Evolutionary conservation across 2,113 vertebrate genomes (phyloP).

Genomic region (Forbesichthys agassizii): DNA sequence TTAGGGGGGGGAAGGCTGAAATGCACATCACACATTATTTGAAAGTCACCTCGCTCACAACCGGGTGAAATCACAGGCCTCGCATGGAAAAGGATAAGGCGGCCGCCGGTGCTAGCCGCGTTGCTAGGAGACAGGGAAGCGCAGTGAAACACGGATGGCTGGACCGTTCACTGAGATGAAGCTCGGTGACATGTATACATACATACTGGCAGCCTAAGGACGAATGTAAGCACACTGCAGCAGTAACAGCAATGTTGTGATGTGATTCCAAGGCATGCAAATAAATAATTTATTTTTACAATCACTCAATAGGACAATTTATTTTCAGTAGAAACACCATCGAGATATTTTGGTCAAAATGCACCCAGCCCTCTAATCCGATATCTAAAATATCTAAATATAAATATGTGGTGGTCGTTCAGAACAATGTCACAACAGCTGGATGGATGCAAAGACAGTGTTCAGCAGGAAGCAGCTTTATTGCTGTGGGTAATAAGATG

Average conservation of each 20-base stretch:
- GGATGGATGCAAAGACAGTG: slow-evolving; percentile 42
- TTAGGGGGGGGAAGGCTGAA: slow-evolving; percentile 33
- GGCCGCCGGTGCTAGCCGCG: slow-evolving; percentile 58
- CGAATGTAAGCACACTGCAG: slow-evolving; percentile 41
- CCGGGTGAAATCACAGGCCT: slow-evolving; percentile 61
- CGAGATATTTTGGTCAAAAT: too few relatives aligned
- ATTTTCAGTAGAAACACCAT: too few relatives aligned
- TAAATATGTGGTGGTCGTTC: slow-evolving; percentile 19
- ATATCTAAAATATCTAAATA: too few relatives aligned
- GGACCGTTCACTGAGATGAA: slow-evolving; percentile 54
- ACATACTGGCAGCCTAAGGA: slow-evolving; percentile 43
- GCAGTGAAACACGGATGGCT: slow-evolving; percentile 49
- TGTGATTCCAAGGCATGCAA: too few relatives aligned
- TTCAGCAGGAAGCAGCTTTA: slow-evolving; percentile 47
- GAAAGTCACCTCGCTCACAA: slow-evolving; percentile 71
- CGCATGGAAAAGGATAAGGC: slow-evolving; percentile 69
- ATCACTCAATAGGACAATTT: neutral
- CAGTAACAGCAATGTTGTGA: slow-evolving; percentile 18
- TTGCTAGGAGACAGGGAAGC: slow-evolving; percentile 74
- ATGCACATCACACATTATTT: slow-evolving; percentile 62
- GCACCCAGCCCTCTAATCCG: too few relatives aligned
- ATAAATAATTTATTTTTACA: neutral
- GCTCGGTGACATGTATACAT: slow-evolving; percentile 51
- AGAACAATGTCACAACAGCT: slow-evolving; percentile 22
- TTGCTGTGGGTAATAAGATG: slow-evolving; percentile 57